Evolutionary conservation across 2,113 vertebrate genomes (phyloP).

Genomic region (Oryzias celebensis): DNA sequence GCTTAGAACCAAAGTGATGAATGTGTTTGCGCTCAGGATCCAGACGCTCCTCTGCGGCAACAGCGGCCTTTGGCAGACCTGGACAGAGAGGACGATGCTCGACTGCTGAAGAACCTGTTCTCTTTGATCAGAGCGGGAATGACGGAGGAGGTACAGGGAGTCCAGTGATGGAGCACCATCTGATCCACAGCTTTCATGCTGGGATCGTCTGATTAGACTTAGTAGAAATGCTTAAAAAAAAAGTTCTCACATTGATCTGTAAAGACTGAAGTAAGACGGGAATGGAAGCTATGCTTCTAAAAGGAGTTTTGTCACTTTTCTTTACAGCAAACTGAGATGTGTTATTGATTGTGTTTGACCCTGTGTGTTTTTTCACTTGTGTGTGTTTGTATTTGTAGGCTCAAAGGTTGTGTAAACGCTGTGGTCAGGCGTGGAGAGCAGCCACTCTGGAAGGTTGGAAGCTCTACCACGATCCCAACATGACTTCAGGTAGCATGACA

Average conservation of each 20-base stretch:
- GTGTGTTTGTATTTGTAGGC: constrained; percentile 76
- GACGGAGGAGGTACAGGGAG: constrained; percentile 86
- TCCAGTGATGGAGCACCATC: no score
- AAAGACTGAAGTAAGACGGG: no score
- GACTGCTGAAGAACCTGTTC: constrained; percentile 92
- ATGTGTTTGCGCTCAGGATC: constrained; percentile 78
- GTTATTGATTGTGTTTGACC: background rate
- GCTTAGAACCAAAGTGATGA: background rate
- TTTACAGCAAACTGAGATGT: background rate
- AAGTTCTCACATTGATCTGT: no score
- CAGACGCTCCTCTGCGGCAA: constrained; percentile 94
- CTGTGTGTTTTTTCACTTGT: background rate
- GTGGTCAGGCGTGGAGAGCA: constrained; percentile 97
- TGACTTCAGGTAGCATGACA: constrained; percentile 81
- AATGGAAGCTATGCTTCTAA: no score
- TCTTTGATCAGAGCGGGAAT: constrained; percentile 93
- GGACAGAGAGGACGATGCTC: constrained; percentile 90
- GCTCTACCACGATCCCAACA: constrained; percentile 94
- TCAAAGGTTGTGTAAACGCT: constrained; percentile 92
- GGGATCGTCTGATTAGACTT: no score
- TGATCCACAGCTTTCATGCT: no score
- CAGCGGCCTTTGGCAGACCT: constrained; percentile 93
- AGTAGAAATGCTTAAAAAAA: no score
- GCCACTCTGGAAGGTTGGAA: constrained; percentile 98
- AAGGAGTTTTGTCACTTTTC: background rate